Conservation (phyloP, 2,888 invertebrate species). For the Amblyjoppa fuscipennis region DNA sequence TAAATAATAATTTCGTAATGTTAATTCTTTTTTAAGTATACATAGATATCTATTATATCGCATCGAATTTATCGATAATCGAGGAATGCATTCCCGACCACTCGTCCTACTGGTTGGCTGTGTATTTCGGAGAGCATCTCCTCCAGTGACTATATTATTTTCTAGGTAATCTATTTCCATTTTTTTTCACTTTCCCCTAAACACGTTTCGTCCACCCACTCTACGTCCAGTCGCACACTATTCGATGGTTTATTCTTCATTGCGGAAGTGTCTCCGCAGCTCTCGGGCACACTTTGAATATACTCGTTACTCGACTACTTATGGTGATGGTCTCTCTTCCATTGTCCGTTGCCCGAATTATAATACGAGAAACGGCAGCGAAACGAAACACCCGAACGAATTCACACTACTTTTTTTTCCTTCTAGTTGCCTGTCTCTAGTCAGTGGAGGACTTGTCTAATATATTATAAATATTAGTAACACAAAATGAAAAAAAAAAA, state of each 20-base stretch:
- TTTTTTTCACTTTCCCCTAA: slow-evolving; percentile 23
- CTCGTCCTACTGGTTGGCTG: slow-evolving; percentile 78
- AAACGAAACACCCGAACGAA: slow-evolving; percentile 64
- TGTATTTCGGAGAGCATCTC: slow-evolving; percentile 82
- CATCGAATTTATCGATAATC: slow-evolving; percentile 70
- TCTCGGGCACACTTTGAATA: slow-evolving; percentile 4
- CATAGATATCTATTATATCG: slow-evolving; percentile 68
- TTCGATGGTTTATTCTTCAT: not conserved
- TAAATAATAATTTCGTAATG: slow-evolving; percentile 67
- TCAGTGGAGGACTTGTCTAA: slow-evolving; percentile 84
- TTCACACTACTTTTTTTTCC: slow-evolving; percentile 43
- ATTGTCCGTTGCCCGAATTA: slow-evolving; percentile 74
- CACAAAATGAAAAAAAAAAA: slow-evolving; percentile 40
- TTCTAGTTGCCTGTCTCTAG: slow-evolving; percentile 77
- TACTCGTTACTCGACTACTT: slow-evolving; percentile 56
- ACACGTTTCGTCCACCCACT: slow-evolving; percentile 19
- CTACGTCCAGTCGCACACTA: not conserved
- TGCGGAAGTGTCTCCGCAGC: not conserved
- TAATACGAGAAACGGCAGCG: slow-evolving; percentile 52
- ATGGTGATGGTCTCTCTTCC: slow-evolving; percentile 79
- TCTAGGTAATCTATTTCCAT: slow-evolving; percentile 55
- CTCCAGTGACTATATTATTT: slow-evolving; percentile 82
- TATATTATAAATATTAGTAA: slow-evolving; percentile 72
- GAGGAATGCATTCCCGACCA: slow-evolving; percentile 81
- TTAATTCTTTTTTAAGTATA: slow-evolving; percentile 56